phyloP scores from a whole-genome alignment of 2,888 invertebrate species.

The Ophioninae sp. region DNA sequence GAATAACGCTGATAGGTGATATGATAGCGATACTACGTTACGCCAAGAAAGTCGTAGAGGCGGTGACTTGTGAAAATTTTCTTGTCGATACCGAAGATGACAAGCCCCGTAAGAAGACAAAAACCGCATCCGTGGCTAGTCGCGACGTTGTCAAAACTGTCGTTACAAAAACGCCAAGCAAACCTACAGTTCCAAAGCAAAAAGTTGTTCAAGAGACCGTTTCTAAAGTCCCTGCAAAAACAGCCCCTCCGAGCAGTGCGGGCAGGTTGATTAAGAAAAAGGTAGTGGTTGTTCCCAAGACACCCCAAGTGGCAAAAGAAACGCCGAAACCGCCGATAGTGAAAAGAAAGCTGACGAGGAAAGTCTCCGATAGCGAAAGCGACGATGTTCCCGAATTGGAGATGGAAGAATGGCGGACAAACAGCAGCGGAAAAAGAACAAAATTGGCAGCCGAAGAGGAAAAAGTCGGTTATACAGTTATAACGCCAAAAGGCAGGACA shows the following conservation, averaged over 20 bases:
- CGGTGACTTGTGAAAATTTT: conserved; percentile 79
- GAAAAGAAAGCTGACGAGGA: conserved; percentile 71
- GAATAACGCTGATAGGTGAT: conserved; percentile 87
- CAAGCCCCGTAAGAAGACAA: conserved; percentile 28
- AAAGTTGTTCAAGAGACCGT: conserved; percentile 63
- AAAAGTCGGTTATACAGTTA: conserved; percentile 81
- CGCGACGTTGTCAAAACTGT: conserved; percentile 69
- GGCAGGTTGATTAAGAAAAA: conserved; percentile 72
- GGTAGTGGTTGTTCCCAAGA: conserved; percentile 49
- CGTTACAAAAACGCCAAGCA: conserved; percentile 67
- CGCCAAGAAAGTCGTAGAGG: conserved; percentile 83
- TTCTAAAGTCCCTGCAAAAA: conserved; percentile 60
- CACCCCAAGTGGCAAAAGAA: conserved; percentile 51
- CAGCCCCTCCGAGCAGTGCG: conserved; percentile 24
- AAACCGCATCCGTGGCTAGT: not conserved
- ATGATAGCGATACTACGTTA: conserved; percentile 86
- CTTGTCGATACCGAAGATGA: conserved; percentile 76
- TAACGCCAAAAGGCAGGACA: conserved; percentile 81
- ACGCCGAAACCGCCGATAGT: conserved; percentile 55
- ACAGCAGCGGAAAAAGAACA: conserved; percentile 33
- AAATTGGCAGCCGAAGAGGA: conserved; percentile 76
- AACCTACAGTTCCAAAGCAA: conserved; percentile 61
- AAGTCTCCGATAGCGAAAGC: conserved; percentile 64
- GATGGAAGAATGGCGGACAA: conserved; percentile 56
- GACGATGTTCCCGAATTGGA: conserved; percentile 61